Base-by-base conservation (phyloP, 2,888 invertebrate species). In the Drosophila flavopinicola region DNA sequence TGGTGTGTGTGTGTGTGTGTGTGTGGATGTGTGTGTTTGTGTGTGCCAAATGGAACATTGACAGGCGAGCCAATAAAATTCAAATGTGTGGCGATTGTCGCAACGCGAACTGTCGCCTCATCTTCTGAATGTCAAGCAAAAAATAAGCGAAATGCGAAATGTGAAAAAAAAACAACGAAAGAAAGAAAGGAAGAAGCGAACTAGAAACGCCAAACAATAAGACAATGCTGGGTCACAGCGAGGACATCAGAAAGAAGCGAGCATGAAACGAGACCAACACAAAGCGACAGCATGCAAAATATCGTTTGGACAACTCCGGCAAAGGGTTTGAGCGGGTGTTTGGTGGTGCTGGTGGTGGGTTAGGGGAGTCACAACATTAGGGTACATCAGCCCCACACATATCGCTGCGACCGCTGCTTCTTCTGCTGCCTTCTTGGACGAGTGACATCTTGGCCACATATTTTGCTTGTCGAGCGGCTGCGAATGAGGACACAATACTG, bases 31-130 rank as follows among this genome's bases (percentile, higher is more conserved):
- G 37, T 39, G 49, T 54, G 38, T 56, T 57, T 53, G 54, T 59
- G 35, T 35, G 53, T 77, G 69, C 66, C 67, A 80, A 79, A 75
- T 44, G 57, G 71, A 66, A 42, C 75, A 73, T 79, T 88, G 90
- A 89, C 88, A 88, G 83, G 69, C 76, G 63, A 87, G 84, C 83
- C 89, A 90, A 90, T 90, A 90, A 90, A 90, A 89, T 90, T 90
- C 89, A 89, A 89, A 90, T 90, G 88, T 76, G 83, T 74, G 88
- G 84, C 85, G 85, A 85, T 87, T 88, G 78, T 75, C 75, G 79
- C 64, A 66, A 64, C 78, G 61, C 85, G 85, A 65, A 80, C 74
- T 76, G 80, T 74, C 82, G 77, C 74, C 65, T 70, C 72, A 75
- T 80, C 76, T 78, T 70, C 63, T 60, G 64, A 68, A 53, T 86